A percentile compares a stretch with the other conserved stretches of the same genome.
Evolutionary conservation across 1,140 invertebrate species (phyloP).

Genomic region (Meloidogyne exigua): DNA sequence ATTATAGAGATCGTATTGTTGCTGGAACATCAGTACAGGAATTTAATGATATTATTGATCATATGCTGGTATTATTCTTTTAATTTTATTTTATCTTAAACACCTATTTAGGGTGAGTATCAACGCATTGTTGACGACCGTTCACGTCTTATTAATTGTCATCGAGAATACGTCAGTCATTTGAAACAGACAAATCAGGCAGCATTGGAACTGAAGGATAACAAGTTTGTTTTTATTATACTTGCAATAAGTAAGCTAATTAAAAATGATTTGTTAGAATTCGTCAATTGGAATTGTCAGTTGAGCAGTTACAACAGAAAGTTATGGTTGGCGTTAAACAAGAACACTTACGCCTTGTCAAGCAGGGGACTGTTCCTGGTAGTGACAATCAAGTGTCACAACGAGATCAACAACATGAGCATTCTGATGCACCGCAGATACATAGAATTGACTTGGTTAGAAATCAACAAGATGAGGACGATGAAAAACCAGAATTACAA

Average conservation of each 20-base stretch:
- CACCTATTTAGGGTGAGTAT: constrained; percentile 34
- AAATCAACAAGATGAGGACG: not conserved
- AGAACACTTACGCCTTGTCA: constrained; percentile 28
- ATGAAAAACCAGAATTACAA: not conserved
- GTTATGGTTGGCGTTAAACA: constrained; percentile 27
- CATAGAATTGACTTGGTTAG: not conserved
- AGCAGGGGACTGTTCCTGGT: constrained; percentile 24
- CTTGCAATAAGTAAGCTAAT: no score
- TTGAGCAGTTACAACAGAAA: constrained; percentile 36
- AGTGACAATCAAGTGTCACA: not conserved
- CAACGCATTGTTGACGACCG: constrained; percentile 41
- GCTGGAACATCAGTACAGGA: constrained; percentile 34
- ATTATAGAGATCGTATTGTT: constrained; percentile 41
- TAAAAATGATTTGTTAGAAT: no score
- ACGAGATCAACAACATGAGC: not conserved
- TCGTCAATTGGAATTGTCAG: constrained; percentile 39
- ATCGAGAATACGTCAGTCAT: constrained; percentile 43
- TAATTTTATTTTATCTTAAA: constrained; percentile 5
- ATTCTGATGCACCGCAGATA: not conserved
- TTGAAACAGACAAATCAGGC: constrained; percentile 38
- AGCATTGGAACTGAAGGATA: constrained; percentile 46
- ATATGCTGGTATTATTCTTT: constrained; percentile 24
- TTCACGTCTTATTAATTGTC: constrained; percentile 24
- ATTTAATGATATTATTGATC: constrained; percentile 46
- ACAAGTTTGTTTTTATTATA: constrained; percentile 12